Evolutionary conservation across 2,113 vertebrate species (phyloP), one percentile per base, ranked within the genome.

Genomic region (Girardinichthys multiradiatus): DNA sequence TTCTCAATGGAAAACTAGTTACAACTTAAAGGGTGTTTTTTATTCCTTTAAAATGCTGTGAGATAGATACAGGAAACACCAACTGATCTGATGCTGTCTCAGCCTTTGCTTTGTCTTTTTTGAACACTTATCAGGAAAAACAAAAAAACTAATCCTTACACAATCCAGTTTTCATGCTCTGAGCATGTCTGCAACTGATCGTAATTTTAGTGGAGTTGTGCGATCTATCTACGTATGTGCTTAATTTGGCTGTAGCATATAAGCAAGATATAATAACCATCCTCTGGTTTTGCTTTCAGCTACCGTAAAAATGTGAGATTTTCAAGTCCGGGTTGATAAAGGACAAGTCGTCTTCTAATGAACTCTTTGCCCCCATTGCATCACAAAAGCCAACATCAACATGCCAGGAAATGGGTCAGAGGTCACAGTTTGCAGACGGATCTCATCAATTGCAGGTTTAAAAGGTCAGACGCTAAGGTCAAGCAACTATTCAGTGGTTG

Each of bases 351-450:
- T 70, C 72, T 67, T 21, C 48, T 37, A 10, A 42, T 82, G 70
- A 86, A 90, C 84, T 48, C 67, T 5, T 5, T 79, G 71, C 31
- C 74, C 63, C n/a, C n/a, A n/a, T n/a, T n/a, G n/a, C n/a, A n/a
- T n/a, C n/a, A n/a, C n/a, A n/a, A n/a, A n/a, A n/a, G n/a, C n/a
- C n/a, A n/a, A n/a, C n/a, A 77, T 89, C 75, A 81, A 72, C 76
- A 79, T 68, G 71, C 65, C 70, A 59, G 84, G 79, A 69, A 60
- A 63, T 13, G 51, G 65, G 83, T 81, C 83, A 87, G 65, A 68
- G 92, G 90, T 92, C 89, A 92, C 28, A 72, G 84, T 87, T 87
- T 76, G 72, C 85, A 92, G 92, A 92, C 91, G 57, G 84, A 90
- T 85, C 67, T 76, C 84, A 89, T 93, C 89, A 90, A 91, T 92